Conservation (phyloP, 2,113 vertebrate species). For the Syngnathus typhle region DNA sequence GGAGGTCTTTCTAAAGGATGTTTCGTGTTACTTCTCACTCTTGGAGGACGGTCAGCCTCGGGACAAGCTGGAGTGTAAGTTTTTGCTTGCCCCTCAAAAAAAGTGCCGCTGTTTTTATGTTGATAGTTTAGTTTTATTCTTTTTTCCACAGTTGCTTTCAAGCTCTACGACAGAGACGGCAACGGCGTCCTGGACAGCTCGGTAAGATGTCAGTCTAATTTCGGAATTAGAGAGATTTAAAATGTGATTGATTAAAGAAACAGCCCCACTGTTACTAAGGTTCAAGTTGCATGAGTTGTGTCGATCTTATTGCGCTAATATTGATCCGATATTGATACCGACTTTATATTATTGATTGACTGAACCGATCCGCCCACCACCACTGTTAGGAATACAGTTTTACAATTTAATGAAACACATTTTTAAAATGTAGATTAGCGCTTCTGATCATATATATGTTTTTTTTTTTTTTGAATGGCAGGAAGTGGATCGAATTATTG, state of each 20-base stretch:
- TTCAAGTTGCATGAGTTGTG: no score
- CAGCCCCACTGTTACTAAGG: no score
- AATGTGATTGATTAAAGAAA: no score
- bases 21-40: slow-evolving; percentile 86
- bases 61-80: slow-evolving; percentile 88
- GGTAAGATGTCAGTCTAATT: slow-evolving; percentile 63
- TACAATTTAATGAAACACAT: neutral
- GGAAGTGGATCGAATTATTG: slow-evolving; percentile 86
- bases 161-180: slow-evolving; percentile 83
- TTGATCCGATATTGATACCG: no score
- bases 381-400: neutral
- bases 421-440: neutral
- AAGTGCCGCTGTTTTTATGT: neutral
- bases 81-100: slow-evolving; percentile 13
- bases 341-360: no score
- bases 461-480: slow-evolving; percentile 36
- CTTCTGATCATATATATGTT: neutral
- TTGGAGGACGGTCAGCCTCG: slow-evolving; percentile 82
- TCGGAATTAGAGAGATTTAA: neutral
- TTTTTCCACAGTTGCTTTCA: slow-evolving; percentile 77
- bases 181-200: slow-evolving; percentile 86
- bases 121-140: slow-evolving; percentile 14
- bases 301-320: no score
- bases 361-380: no score
- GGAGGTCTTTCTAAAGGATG: slow-evolving; percentile 81